Evolutionary conservation across 2,888 invertebrate genomes (phyloP).

Genomic region (Cheilosia grossa): DNA sequence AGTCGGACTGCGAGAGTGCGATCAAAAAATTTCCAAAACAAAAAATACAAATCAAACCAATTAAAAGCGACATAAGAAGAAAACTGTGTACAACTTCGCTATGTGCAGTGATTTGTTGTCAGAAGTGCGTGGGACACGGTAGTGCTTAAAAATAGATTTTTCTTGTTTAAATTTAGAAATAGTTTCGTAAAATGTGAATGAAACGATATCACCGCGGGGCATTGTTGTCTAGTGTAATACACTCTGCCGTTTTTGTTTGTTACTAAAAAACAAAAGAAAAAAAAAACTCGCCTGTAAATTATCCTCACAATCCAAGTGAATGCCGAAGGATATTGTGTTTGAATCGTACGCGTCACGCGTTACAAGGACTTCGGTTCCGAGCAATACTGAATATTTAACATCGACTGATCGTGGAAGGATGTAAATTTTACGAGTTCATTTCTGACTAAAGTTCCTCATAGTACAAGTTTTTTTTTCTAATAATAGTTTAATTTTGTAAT

Average conservation of each 20-base stretch:
- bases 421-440: slow-evolving; percentile 29
- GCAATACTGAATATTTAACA: neutral
- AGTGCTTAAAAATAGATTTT: slow-evolving; percentile 42
- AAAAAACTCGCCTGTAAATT: neutral
- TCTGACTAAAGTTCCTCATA: slow-evolving; percentile 32
- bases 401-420: slow-evolving; percentile 19
- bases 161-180: slow-evolving; percentile 29
- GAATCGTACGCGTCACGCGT: slow-evolving; percentile 47
- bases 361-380: slow-evolving; percentile 23
- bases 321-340: slow-evolving; percentile 20
- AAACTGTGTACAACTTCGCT: slow-evolving; percentile 27
- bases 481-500: neutral
- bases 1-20: slow-evolving; percentile 68
- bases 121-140: slow-evolving; percentile 51
- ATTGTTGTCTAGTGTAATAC: slow-evolving; percentile 44
- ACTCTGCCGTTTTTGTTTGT: slow-evolving; percentile 25
- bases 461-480: slow-evolving; percentile 18
- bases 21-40: slow-evolving; percentile 8
- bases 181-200: slow-evolving; percentile 66
- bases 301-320: slow-evolving; percentile 17
- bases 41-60: no score
- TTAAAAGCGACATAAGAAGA: slow-evolving; percentile 5
- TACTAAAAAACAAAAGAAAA: slow-evolving; percentile 9
- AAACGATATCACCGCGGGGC: slow-evolving; percentile 44
- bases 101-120: slow-evolving; percentile 49